Evolutionary conservation across 2,113 vertebrate genomes (phyloP), one percentile per base, ranked within the genome.

Genomic region (Athene cunicularia): DNA sequence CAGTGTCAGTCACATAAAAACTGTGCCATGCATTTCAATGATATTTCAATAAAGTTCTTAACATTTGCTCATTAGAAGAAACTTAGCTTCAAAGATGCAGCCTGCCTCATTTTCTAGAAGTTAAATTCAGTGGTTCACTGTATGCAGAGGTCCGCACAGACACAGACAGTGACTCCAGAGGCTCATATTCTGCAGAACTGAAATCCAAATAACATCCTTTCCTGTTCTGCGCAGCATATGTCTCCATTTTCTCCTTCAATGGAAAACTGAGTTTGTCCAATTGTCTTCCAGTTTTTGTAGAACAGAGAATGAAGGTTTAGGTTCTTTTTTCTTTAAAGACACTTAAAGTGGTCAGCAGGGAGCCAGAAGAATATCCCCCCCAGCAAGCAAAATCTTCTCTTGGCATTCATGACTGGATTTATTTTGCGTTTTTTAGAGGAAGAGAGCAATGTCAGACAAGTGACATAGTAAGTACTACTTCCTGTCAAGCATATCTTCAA

Each of bases 81-180:
- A 59, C 21, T 58, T 49, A 60, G 15, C 21, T 80, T 86, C 63
- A 91, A 71, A 72, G 52, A 66, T 55, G 22, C 19, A 71, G 30
- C 28, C 11, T 72, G 27, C 5, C 56, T 86, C 56, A 43, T 30
- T 22, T 86, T 62, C 37, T 75, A 45, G 45, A 80, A 80, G 21
- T 62, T 66, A 64, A 49, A 91, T 27, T 59, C 43, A 59, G 22
- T 17, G 33, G 11, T 18, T 68, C 53, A 32, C 50, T 70, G 19
- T 30, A 35, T 10, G 17, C 2, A 1, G 37, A 53, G 7, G 8
- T 77, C 39, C 2, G 0, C 45, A 70, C n/a, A 56, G 10, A 45
- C 28, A 50, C 33, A 80, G 39, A 45, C 8, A 1, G 1, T 0
- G 2, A 71, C 37, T 55, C n/a, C 53, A 86, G 79, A 88, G 89